A percentile compares a stretch with the other conserved stretches of the same genome.
phyloP scores from a whole-genome alignment of 2,797 vertebrate species.

The Sebastes vulpes region DNA sequence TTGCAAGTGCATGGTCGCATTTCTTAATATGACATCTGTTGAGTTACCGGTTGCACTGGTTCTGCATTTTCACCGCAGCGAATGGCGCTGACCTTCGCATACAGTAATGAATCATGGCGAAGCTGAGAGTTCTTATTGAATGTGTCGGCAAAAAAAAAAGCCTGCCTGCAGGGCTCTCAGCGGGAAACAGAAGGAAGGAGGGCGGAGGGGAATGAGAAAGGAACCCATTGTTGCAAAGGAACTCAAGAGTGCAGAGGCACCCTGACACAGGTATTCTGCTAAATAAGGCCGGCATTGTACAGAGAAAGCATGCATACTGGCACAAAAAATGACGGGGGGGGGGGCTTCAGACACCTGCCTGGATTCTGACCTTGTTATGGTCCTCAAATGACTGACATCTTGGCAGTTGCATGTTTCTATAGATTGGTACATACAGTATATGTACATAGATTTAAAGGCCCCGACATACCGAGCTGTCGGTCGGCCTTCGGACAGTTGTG shows the following conservation, averaged over 20 bases:
- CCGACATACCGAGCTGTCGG: too few species aligned
- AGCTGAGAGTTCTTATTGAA: conserved; percentile 56
- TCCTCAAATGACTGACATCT: conserved; percentile 20
- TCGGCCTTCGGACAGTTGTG: too few species aligned
- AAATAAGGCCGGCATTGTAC: conserved; percentile 85
- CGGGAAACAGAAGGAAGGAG: conserved; percentile 62
- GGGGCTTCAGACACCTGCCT: conserved; percentile 73
- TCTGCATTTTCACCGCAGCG: conserved; percentile 33
- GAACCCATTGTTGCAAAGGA: conserved; percentile 82
- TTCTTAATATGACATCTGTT: conserved; percentile 20
- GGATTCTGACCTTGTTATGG: conserved; percentile 41
- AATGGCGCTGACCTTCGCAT: conserved; percentile 53
- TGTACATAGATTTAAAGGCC: background rate
- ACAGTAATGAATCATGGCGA: conserved; percentile 56
- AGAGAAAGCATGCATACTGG: conserved; percentile 42
- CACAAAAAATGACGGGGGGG: conserved; percentile 32
- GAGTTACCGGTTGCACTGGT: background rate
- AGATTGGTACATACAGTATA: background rate
- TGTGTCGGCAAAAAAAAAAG: conserved; percentile 53
- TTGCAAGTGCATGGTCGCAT: background rate
- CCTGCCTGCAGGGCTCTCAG: conserved; percentile 58
- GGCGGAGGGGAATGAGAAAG: conserved; percentile 79
- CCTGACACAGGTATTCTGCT: conserved; percentile 87
- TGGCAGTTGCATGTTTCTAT: conserved; percentile 13
- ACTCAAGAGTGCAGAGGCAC: conserved; percentile 72